These are phyloP conservation scores for Ceyx melanurus DNA, from an alignment of 2,113 vertebrate genomes.

Conservation along the genomic window DNA sequence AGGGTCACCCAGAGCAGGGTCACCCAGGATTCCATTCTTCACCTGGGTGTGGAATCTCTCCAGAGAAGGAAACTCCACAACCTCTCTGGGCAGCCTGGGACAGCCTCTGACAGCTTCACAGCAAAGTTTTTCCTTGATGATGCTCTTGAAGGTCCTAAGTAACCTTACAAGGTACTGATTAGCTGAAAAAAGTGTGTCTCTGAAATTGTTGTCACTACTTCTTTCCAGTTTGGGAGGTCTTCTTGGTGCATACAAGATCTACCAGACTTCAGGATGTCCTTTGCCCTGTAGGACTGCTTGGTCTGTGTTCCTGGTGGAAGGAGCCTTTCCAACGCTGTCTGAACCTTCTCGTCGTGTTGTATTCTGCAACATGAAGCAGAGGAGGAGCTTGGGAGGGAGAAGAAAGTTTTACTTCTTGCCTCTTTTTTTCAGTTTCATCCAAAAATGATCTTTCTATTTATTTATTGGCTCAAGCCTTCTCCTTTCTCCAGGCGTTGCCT, in stretches of 20 bases:
- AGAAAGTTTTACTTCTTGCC: not conserved
- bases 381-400: not conserved
- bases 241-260: not conserved
- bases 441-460: not conserved
- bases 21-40: not conserved
- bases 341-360: not conserved
- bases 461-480: not conserved
- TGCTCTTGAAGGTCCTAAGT: not conserved
- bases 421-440: not conserved
- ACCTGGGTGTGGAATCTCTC: not conserved
- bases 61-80: not conserved
- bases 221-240: not conserved
- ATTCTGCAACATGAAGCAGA: rapidly evolving
- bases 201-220: not conserved
- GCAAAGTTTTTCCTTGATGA: not conserved
- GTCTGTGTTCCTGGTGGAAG: not conserved
- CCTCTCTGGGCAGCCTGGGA: not conserved
- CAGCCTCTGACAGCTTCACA: not conserved
- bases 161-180: not conserved
- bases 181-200: not conserved
- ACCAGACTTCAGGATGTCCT: not conserved
- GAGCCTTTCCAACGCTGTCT: not conserved
- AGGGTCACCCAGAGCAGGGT: not conserved
- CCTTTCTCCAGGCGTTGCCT: not conserved
- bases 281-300: not conserved